Percentiles rank a stretch among this genome's conserved stretches.
Evolutionary conservation across 2,888 invertebrate species (phyloP).

Genomic region (Altica lythri): DNA sequence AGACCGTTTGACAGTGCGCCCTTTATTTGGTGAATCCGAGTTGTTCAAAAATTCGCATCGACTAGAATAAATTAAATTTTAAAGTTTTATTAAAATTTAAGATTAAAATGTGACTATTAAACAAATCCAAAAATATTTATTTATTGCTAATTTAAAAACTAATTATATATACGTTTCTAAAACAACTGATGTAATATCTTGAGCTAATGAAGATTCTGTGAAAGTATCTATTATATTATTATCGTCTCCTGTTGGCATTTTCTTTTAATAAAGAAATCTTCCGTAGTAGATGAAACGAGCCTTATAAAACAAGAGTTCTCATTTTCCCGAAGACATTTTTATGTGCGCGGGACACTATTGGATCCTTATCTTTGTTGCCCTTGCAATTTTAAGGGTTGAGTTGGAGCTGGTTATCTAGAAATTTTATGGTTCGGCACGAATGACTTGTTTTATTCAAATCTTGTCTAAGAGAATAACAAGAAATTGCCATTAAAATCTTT

Average conservation of each 20-base stretch:
- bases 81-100: no score
- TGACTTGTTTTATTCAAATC: conserved; percentile 52
- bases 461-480: not conserved
- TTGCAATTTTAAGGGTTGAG: conserved; percentile 51
- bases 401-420: conserved; percentile 50
- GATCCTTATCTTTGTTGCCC: conserved; percentile 40
- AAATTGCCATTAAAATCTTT: not conserved
- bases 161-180: no score
- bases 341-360: conserved; percentile 35
- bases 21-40: no score
- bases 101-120: no score
- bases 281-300: conserved; percentile 17
- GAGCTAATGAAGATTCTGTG: no score
- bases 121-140: no score
- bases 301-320: conserved; percentile 24
- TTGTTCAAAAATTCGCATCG: no score
- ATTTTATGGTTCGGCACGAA: conserved; percentile 54
- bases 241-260: conserved; percentile 1
- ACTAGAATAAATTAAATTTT: no score
- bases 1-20: no score
- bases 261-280: not conserved
- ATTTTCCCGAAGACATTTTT: conserved; percentile 24
- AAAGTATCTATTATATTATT: no score
- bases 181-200: no score
- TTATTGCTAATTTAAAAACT: no score